Evolutionary conservation across 2,888 invertebrate species (phyloP).

Genomic region (Eupithecia inturbata): DNA sequence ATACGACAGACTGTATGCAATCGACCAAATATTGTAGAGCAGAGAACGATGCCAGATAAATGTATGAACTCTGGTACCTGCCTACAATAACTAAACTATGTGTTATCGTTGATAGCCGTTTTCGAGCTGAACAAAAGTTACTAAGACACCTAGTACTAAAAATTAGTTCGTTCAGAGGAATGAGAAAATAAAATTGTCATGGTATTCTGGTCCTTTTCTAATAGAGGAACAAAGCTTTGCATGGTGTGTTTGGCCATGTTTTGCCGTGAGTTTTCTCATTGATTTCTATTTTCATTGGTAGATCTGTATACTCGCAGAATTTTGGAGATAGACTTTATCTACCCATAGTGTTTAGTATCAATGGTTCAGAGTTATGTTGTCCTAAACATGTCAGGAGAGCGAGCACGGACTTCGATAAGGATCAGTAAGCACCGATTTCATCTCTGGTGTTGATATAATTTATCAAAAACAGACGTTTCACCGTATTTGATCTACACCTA

Average conservation of each 20-base stretch:
- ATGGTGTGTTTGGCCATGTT: neutral
- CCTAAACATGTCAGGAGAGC: neutral
- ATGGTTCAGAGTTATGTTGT: neutral
- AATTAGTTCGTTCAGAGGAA: neutral
- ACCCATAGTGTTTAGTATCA: neutral
- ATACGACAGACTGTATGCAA: neutral
- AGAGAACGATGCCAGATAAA: neutral
- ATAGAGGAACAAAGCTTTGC: neutral
- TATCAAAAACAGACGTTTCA: neutral
- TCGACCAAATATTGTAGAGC: neutral
- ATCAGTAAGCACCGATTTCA: too few species aligned
- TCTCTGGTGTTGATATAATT: neutral
- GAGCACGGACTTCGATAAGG: neutral
- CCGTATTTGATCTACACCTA: neutral
- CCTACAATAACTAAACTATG: neutral
- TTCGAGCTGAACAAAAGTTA: neutral
- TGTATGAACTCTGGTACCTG: neutral
- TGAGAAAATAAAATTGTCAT: neutral
- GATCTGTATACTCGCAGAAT: neutral
- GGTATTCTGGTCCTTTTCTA: neutral
- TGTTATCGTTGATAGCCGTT: neutral
- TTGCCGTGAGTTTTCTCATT: neutral
- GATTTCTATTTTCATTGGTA: neutral
- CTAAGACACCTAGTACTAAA: neutral
- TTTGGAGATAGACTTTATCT: neutral